phyloP scores from a whole-genome alignment of 2,113 vertebrate species.

The Cryptoleucopteryx plumbea region DNA sequence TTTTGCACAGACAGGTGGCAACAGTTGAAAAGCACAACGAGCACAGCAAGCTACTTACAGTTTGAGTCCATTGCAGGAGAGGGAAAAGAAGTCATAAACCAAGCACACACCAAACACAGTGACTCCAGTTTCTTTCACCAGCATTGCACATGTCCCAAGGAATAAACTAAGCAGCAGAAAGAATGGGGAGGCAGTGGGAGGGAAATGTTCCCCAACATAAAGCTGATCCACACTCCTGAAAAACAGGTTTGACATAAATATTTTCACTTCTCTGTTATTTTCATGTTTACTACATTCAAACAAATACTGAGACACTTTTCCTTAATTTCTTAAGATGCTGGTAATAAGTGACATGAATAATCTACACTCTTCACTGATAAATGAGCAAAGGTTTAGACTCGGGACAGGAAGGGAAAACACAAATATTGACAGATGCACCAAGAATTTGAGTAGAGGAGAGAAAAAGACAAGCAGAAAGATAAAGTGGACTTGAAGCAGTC shows the following conservation, averaged over 20 bases:
- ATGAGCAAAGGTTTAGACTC: neutral
- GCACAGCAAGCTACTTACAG: constrained; percentile 73
- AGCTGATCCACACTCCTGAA: constrained; percentile 84
- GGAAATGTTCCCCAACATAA: constrained; percentile 71
- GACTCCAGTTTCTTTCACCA: constrained; percentile 96
- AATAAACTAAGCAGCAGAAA: constrained; percentile 84
- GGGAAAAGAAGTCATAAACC: constrained; percentile 88
- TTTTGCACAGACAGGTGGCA: neutral
- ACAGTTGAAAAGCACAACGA: neutral
- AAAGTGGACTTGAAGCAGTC: neutral
- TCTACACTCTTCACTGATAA: neutral
- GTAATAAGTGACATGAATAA: neutral
- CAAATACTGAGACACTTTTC: neutral
- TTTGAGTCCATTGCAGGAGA: constrained; percentile 77
- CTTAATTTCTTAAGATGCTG: neutral
- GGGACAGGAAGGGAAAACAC: neutral
- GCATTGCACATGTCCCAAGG: constrained; percentile 93
- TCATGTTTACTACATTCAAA: neutral
- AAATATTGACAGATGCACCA: neutral
- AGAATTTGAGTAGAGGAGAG: neutral
- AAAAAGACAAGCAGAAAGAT: neutral
- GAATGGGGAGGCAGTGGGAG: constrained; percentile 76
- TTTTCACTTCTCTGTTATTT: neutral
- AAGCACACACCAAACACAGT: constrained; percentile 95
- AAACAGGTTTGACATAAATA: neutral